These are phyloP conservation scores for Philereme transversata DNA, from an alignment of 2,888 invertebrate genomes.

Conservation along the genomic window DNA sequence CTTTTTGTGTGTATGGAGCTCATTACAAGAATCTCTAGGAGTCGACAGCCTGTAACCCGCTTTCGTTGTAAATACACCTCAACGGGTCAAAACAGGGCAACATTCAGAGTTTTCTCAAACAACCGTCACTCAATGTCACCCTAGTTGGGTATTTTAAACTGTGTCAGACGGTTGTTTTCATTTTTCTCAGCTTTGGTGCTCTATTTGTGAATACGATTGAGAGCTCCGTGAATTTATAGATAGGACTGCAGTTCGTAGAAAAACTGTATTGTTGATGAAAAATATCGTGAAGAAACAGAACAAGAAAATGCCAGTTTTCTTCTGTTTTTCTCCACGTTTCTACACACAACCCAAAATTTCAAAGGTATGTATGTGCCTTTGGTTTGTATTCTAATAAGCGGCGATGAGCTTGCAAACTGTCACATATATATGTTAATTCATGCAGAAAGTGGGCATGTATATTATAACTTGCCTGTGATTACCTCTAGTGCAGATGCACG, in stretches of 20 bases:
- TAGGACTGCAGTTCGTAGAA: conserved; percentile 20
- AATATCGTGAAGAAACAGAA: too few relatives aligned
- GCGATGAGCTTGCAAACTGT: too few relatives aligned
- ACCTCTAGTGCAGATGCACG: too few relatives aligned
- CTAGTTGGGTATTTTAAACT: conserved; percentile 45
- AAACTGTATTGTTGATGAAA: background rate
- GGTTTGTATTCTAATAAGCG: too few relatives aligned
- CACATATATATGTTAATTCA: too few relatives aligned
- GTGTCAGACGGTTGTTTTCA: conserved; percentile 35
- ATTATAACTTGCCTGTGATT: too few relatives aligned
- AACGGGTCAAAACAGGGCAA: conserved; percentile 19
- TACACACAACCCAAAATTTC: too few relatives aligned
- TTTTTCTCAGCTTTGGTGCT: conserved; percentile 31
- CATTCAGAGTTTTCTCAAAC: conserved; percentile 34
- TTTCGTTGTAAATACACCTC: background rate
- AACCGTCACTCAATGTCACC: conserved; percentile 50
- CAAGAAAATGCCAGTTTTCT: too few relatives aligned
- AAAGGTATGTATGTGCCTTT: too few relatives aligned
- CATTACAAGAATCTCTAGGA: background rate
- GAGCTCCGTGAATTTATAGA: conserved; percentile 25
- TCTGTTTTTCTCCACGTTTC: too few relatives aligned
- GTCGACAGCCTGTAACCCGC: conserved; percentile 2
- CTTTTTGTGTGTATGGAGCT: too few relatives aligned
- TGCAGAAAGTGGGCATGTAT: too few relatives aligned
- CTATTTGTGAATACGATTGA: conserved; percentile 27